A percentile compares a stretch with the other conserved stretches of the same genome.
Evolutionary conservation across 2,113 vertebrate species (phyloP).

Genomic region (Phyllopteryx taeniolatus): DNA sequence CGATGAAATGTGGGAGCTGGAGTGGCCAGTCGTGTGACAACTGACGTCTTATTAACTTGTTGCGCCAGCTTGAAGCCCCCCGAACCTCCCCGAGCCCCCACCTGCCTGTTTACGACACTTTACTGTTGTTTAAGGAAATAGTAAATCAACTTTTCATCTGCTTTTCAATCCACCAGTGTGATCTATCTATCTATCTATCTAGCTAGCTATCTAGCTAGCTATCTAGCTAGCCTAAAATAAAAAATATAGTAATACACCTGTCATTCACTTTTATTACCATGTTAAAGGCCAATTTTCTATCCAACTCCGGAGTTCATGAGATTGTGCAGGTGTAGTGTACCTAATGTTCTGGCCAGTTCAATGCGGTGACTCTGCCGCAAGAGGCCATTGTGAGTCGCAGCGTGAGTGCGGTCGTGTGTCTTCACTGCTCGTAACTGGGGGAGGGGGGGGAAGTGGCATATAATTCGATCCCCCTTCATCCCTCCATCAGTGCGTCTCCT

Average conservation of each 20-base stretch:
- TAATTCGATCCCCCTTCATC: constrained; percentile 52
- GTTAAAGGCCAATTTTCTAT: neutral
- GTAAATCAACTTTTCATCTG: constrained; percentile 41
- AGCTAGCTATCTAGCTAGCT: neutral
- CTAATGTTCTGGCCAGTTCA: neutral
- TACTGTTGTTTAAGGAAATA: constrained; percentile 53
- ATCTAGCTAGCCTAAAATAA: neutral
- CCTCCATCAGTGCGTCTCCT: constrained; percentile 38
- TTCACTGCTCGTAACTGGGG: constrained; percentile 25
- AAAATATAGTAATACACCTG: neutral
- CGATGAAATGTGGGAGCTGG: no score
- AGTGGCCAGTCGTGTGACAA: constrained; percentile 3
- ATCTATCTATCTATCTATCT: neutral
- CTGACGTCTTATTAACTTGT: constrained; percentile 53
- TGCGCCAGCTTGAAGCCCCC: constrained; percentile 27
- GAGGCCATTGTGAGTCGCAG: constrained; percentile 49
- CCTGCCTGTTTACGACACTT: constrained; percentile 20
- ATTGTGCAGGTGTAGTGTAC: neutral
- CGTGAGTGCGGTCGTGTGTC: neutral
- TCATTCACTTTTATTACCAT: no score
- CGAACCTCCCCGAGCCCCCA: neutral
- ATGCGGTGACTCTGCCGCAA: constrained; percentile 38
- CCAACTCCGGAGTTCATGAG: neutral
- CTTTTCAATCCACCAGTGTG: neutral
- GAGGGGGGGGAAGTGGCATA: constrained; percentile 43